Conservation (phyloP, 92 coral and sea anemone species). For the Desmophyllum pertusum region DNA sequence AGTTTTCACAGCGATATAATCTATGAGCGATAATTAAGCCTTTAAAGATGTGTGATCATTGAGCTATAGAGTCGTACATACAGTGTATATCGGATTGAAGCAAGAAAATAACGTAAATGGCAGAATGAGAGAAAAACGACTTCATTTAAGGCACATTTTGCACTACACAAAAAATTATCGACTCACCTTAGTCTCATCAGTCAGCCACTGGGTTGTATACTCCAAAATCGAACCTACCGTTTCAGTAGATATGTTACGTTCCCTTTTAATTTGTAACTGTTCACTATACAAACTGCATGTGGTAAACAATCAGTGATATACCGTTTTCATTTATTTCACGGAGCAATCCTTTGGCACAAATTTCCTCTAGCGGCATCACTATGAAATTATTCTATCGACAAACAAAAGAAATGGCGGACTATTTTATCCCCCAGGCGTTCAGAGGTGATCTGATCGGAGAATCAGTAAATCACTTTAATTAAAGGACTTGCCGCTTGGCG, state of each 20-base stretch:
- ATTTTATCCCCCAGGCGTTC: slow-evolving; percentile 14
- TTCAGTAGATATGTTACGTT: too few species aligned
- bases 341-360: background rate
- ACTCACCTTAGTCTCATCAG: background rate
- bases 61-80: too few species aligned
- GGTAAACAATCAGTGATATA: too few species aligned
- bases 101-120: too few species aligned
- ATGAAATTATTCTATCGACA: background rate
- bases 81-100: too few species aligned
- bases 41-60: too few species aligned
- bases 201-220: background rate
- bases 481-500: slow-evolving; percentile 2
- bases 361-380: slow-evolving; percentile 19
- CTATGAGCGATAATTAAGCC: too few species aligned
- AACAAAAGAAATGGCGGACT: background rate
- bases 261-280: background rate
- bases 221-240: background rate
- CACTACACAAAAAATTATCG: background rate
- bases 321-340: background rate
- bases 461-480: background rate
- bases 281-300: too few species aligned
- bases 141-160: background rate
- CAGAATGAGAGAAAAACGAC: too few species aligned
- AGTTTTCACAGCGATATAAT: too few species aligned
- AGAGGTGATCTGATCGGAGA: background rate